Conservation (phyloP, 64 coral and sea anemone genomes). For the Astreopora myriophthalma region DNA sequence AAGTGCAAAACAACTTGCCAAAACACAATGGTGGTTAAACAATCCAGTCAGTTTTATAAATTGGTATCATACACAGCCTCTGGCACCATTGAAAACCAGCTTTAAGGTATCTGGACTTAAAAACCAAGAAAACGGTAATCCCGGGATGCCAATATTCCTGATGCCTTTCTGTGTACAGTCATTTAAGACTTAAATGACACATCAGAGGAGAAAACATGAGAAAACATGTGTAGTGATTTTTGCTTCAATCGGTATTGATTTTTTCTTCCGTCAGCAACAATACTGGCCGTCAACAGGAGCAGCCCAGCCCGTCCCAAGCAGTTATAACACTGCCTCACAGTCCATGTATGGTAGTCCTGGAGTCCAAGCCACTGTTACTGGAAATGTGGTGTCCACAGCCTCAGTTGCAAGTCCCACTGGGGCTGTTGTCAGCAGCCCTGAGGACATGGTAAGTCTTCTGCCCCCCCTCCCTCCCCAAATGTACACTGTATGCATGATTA, state of each 20-base stretch:
- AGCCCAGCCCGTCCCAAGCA: slow-evolving; percentile 1
- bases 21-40: too few relatives aligned
- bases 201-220: too few relatives aligned
- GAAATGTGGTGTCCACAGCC: slow-evolving; percentile 68
- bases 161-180: too few relatives aligned
- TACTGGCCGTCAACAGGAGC: slow-evolving; percentile 4
- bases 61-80: too few relatives aligned
- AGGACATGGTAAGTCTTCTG: slow-evolving; percentile 65
- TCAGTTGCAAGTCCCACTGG: slow-evolving; percentile 62
- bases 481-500: neutral
- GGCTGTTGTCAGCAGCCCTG: slow-evolving; percentile 62
- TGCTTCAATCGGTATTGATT: neutral
- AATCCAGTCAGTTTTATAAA: too few relatives aligned
- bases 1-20: too few relatives aligned
- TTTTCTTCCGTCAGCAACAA: slow-evolving; percentile 7
- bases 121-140: too few relatives aligned
- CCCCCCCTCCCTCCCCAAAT: neutral
- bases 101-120: too few relatives aligned
- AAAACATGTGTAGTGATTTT: too few relatives aligned
- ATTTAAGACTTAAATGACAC: neutral
- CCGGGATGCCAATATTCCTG: too few relatives aligned
- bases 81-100: too few relatives aligned
- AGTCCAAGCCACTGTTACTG: slow-evolving; percentile 34
- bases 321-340: slow-evolving; percentile 49
- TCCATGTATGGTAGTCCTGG: slow-evolving; percentile 57